A percentile compares a stretch with the other conserved stretches of the same genome.
Conservation (phyloP, 2,888 invertebrate genomes). For the Leptinotarsa tumamoca region DNA sequence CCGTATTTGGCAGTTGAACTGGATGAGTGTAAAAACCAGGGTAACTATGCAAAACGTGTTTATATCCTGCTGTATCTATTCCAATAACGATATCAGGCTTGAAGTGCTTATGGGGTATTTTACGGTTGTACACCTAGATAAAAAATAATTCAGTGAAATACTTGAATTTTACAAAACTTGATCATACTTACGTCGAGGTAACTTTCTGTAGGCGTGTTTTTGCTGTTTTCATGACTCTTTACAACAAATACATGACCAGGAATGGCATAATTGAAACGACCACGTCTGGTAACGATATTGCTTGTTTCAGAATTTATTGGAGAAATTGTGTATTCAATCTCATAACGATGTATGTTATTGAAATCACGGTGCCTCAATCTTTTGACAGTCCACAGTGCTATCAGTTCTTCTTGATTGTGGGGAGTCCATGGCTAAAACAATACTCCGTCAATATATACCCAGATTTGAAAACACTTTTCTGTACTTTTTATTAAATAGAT, state of each 20-base stretch:
- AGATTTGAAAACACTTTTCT: neutral
- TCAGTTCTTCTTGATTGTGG: conserved; percentile 63
- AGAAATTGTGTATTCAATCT: conserved; percentile 77
- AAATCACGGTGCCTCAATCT: conserved; percentile 74
- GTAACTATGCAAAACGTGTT: conserved; percentile 56
- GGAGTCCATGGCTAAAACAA: conserved; percentile 50
- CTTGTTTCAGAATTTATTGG: conserved; percentile 67
- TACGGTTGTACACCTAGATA: conserved; percentile 40
- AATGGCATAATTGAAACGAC: conserved; percentile 66
- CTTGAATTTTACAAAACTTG: neutral
- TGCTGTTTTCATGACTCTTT: conserved; percentile 56
- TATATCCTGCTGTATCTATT: conserved; percentile 52
- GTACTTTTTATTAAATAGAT: neutral
- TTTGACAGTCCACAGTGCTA: conserved; percentile 79
- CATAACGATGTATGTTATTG: conserved; percentile 70
- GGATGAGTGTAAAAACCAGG: conserved; percentile 50
- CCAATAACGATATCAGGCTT: conserved; percentile 48
- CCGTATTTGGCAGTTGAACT: conserved; percentile 30
- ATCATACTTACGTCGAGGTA: conserved; percentile 29
- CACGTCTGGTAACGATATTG: conserved; percentile 63
- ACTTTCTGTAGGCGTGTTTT: neutral
- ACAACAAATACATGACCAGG: conserved; percentile 76
- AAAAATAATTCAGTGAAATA: neutral
- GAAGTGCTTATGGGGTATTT: conserved; percentile 43
- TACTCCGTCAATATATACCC: neutral